These are phyloP conservation scores for Rhynchomys soricoides DNA, from an alignment of 2,113 vertebrate genomes.

Conservation along the genomic window DNA sequence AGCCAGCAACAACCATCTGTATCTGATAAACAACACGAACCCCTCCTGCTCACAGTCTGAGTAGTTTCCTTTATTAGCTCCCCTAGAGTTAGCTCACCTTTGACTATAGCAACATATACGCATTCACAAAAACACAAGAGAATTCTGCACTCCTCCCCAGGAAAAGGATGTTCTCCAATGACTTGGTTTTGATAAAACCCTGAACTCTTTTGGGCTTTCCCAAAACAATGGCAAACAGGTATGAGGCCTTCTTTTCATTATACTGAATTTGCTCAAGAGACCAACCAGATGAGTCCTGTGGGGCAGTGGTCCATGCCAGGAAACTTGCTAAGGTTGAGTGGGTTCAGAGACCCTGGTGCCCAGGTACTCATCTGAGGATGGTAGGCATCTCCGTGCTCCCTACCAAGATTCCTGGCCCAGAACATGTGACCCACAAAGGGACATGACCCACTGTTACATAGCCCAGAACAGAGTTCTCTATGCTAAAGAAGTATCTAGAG, in stretches of 20 bases:
- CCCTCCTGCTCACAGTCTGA: not conserved
- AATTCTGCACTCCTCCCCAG: not conserved
- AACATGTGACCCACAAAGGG: no score
- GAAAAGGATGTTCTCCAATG: not conserved
- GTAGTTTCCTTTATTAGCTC: not conserved
- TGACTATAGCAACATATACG: not conserved
- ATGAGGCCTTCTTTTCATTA: not conserved
- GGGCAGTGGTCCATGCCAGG: no score
- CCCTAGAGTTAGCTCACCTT: not conserved
- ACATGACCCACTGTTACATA: no score
- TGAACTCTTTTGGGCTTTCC: not conserved
- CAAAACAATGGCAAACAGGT: not conserved
- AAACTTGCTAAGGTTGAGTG: no score
- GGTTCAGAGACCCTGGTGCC: no score
- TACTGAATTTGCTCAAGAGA: not conserved
- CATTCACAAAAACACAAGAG: not conserved
- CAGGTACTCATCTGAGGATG: no score
- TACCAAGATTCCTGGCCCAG: no score
- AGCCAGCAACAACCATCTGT: not conserved
- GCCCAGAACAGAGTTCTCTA: no score
- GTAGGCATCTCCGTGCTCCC: no score
- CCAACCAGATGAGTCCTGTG: not conserved
- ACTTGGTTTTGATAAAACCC: not conserved
- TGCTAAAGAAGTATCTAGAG: no score
- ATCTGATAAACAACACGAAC: not conserved